phyloP scores from a whole-genome alignment of 2,113 vertebrate genomes.

The Phrynosoma platyrhinos region DNA sequence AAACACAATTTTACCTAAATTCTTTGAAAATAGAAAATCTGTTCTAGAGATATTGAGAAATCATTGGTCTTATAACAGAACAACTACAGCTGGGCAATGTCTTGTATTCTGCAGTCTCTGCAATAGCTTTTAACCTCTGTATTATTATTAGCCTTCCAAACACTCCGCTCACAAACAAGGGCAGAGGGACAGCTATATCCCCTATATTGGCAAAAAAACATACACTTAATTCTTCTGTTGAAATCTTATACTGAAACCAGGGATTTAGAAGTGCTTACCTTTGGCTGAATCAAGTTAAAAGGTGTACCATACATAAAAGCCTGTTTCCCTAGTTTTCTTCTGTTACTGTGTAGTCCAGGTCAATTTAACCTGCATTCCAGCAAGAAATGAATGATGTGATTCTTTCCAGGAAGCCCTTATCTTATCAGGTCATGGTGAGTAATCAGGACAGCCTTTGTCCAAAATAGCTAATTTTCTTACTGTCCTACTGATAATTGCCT shows the following conservation, averaged over 20 bases:
- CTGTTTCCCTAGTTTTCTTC: not conserved
- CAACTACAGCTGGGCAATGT: not conserved
- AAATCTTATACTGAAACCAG: not conserved
- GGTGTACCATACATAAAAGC: not conserved
- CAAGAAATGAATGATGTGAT: not conserved
- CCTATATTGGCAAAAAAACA: not conserved
- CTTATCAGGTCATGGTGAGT: rapidly evolving
- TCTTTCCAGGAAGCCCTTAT: not conserved
- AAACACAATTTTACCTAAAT: not conserved
- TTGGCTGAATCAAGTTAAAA: not conserved
- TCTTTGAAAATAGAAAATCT: not conserved
- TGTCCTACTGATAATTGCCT: not conserved
- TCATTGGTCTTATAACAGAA: not conserved
- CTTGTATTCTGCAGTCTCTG: not conserved
- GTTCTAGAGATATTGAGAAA: not conserved
- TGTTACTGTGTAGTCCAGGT: not conserved
- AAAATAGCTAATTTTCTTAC: not conserved
- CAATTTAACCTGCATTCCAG: not conserved
- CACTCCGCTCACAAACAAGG: not conserved
- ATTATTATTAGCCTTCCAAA: not conserved
- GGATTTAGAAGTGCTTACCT: not conserved
- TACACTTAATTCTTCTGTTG: not conserved
- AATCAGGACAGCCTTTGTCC: not conserved
- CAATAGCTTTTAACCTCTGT: not conserved
- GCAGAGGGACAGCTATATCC: not conserved